phyloP scores from a whole-genome alignment of 2,113 vertebrate genomes.

The Pseudolaguvia tuberculata region DNA sequence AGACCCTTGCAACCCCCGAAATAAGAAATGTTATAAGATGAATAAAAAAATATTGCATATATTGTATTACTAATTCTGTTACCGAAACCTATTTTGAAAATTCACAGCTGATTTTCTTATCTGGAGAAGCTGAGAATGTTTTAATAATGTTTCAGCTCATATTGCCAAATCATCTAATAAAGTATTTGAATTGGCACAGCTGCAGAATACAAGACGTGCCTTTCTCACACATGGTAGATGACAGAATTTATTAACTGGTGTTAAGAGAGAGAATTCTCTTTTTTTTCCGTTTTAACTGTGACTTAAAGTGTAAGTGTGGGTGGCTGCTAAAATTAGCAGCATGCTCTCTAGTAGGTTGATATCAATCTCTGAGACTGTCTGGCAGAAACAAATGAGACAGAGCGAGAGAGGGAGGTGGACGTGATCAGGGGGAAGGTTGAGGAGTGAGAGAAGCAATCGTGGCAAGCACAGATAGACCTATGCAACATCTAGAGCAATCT shows the following conservation, averaged over 20 bases:
- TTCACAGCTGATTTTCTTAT: constrained; percentile 25
- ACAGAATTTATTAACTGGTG: constrained; percentile 59
- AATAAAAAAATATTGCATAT: no score
- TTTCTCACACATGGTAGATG: constrained; percentile 44
- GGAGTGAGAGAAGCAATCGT: constrained; percentile 9
- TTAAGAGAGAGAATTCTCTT: constrained; percentile 65
- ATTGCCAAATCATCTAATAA: constrained; percentile 9
- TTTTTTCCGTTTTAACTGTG: constrained; percentile 68
- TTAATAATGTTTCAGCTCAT: background rate
- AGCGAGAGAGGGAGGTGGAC: constrained; percentile 30
- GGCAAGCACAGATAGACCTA: constrained; percentile 31
- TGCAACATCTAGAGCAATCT: constrained; percentile 36
- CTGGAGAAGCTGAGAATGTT: background rate
- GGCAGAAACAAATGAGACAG: constrained; percentile 28
- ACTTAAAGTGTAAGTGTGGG: constrained; percentile 40
- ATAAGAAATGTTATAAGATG: no score
- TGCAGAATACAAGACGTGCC: constrained; percentile 30
- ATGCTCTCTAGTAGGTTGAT: constrained; percentile 49
- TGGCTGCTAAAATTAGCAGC: constrained; percentile 64
- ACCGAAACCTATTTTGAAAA: background rate
- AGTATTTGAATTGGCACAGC: constrained; percentile 38
- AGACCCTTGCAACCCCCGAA: no score
- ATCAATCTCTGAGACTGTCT: constrained; percentile 64
- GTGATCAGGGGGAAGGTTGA: background rate
- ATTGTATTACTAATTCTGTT: constrained; percentile 32